A percentile compares a stretch with the other conserved stretches of the same genome.
Evolutionary conservation across 92 coral and sea anemone species (phyloP).

Genomic region (Porites divaricata): DNA sequence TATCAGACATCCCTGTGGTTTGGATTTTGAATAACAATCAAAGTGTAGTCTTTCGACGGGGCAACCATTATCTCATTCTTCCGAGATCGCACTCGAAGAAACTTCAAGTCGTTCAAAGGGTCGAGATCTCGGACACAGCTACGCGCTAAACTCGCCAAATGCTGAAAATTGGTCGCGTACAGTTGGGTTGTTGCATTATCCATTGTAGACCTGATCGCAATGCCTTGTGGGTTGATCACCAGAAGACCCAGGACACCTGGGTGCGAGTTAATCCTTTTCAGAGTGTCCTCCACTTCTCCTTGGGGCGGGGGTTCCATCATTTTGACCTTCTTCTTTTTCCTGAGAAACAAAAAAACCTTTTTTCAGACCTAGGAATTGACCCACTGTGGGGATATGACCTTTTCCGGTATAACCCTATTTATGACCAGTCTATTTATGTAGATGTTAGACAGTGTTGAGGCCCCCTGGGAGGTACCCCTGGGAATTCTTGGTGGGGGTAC

Average conservation of each 20-base stretch:
- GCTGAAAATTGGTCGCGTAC: conserved; percentile 58
- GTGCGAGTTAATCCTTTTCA: conserved; percentile 76
- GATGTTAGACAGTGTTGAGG: too few relatives aligned
- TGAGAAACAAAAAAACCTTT: neutral
- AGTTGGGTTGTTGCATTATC: conserved; percentile 86
- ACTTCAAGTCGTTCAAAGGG: conserved; percentile 80
- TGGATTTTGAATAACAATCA: conserved; percentile 73
- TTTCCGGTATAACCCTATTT: too few relatives aligned
- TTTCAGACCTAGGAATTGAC: too few relatives aligned
- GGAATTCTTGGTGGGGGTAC: too few relatives aligned
- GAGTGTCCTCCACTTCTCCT: conserved; percentile 80
- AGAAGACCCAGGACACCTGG: conserved; percentile 83
- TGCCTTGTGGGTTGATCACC: conserved; percentile 74
- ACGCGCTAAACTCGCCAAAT: conserved; percentile 71
- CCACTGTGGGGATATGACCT: too few relatives aligned
- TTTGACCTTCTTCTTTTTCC: neutral
- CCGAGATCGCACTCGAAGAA: conserved; percentile 75
- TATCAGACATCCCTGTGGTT: conserved; percentile 41
- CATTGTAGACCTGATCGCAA: conserved; percentile 76
- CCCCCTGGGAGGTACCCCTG: too few relatives aligned
- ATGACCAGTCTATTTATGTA: too few relatives aligned
- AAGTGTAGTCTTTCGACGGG: conserved; percentile 68
- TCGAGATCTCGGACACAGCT: conserved; percentile 84
- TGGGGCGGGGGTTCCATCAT: conserved; percentile 33
- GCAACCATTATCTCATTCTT: conserved; percentile 86